Evolutionary conservation across 2,797 vertebrate species (phyloP).

Genomic region (Coregonus sp.): DNA sequence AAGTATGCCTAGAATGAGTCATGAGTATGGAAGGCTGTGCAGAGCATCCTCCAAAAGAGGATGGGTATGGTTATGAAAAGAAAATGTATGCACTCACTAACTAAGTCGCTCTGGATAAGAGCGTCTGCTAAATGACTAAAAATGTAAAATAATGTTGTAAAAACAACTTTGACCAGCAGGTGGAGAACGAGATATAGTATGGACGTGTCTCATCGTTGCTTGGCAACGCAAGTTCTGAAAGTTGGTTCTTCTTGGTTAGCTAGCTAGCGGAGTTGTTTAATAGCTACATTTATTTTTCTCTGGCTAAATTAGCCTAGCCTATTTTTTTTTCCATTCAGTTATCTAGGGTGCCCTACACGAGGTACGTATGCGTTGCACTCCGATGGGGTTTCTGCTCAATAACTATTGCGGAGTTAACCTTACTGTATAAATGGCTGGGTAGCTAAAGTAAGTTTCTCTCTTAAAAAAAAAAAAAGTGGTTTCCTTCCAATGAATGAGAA

Average conservation of each 20-base stretch:
- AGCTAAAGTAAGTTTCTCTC: no score
- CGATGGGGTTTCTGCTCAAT: neutral
- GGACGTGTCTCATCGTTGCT: slow-evolving; percentile 30
- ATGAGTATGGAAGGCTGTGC: no score
- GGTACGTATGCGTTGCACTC: neutral
- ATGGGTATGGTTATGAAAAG: neutral
- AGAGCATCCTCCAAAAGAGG: no score
- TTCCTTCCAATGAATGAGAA: no score
- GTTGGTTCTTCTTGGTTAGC: neutral
- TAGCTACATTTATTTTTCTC: neutral
- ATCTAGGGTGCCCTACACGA: neutral
- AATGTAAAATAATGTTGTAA: neutral
- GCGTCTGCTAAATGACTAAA: no score
- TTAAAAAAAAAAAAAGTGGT: no score
- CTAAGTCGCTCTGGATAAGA: no score
- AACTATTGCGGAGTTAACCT: neutral
- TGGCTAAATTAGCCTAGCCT: neutral
- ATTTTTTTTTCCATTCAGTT: neutral
- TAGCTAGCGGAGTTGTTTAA: neutral
- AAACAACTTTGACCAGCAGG: slow-evolving; percentile 31
- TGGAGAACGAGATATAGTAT: neutral
- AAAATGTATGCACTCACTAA: no score
- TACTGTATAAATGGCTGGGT: no score
- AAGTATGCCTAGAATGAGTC: no score
- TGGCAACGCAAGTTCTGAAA: slow-evolving; percentile 33